A percentile compares a stretch with the other conserved stretches of the same genome.
These are phyloP conservation scores for Agonum fuliginosum DNA, from an alignment of 2,888 invertebrate genomes.

Conservation along the genomic window DNA sequence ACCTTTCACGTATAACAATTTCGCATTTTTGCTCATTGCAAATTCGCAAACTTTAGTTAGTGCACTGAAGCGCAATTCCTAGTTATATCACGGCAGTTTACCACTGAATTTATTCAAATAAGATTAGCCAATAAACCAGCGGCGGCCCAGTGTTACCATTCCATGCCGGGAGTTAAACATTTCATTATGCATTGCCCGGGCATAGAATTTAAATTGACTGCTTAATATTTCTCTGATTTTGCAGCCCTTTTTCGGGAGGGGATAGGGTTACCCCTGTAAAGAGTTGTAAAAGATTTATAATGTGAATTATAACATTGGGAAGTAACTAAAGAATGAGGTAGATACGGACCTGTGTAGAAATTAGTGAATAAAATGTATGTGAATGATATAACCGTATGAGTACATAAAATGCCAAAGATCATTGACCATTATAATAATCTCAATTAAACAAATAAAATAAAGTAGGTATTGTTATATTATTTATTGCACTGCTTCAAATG, in stretches of 20 bases:
- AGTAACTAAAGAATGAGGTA: background rate
- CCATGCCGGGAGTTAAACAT: background rate
- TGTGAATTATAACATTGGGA: too few relatives aligned
- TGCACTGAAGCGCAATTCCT: background rate
- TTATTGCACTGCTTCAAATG: too few relatives aligned
- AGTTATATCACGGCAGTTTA: background rate
- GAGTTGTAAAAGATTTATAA: too few relatives aligned
- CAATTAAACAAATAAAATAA: too few relatives aligned
- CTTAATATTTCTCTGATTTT: conserved; percentile 21
- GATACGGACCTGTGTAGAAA: background rate
- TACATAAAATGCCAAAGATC: background rate
- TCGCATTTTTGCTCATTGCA: background rate
- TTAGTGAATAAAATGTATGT: background rate
- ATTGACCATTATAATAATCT: too few relatives aligned
- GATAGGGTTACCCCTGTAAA: too few relatives aligned
- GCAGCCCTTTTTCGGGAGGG: too few relatives aligned
- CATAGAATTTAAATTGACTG: conserved; percentile 25
- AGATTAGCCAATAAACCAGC: background rate
- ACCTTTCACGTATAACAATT: background rate
- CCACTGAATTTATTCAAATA: conserved; percentile 2
- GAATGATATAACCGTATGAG: background rate
- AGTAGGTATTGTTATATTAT: too few relatives aligned
- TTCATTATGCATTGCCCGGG: background rate
- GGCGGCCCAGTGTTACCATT: background rate
- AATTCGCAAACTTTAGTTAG: background rate